Conservation (phyloP, 2,113 vertebrate genomes). For the Crotalus viridis region DNA sequence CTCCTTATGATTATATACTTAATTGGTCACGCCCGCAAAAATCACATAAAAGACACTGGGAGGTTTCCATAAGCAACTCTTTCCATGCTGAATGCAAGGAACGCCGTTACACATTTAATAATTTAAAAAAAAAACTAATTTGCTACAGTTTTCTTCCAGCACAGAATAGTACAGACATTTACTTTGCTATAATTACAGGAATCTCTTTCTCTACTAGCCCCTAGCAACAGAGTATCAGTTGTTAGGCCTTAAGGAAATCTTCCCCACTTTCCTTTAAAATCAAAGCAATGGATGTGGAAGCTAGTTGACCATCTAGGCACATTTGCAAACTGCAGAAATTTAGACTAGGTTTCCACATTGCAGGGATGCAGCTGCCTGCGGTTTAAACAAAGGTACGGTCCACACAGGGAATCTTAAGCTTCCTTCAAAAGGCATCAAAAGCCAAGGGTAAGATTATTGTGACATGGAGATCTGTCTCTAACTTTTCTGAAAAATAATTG, state of each 20-base stretch:
- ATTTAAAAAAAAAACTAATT: not conserved
- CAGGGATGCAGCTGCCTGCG: not conserved
- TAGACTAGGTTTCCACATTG: not conserved
- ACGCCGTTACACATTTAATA: not conserved
- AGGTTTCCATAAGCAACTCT: not conserved
- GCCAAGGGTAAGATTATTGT: not conserved
- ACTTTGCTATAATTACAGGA: not conserved
- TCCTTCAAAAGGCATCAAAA: not conserved
- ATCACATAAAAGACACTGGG: not conserved
- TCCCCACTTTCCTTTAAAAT: not conserved
- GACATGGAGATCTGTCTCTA: not conserved
- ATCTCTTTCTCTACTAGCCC: not conserved
- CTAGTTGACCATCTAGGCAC: not conserved
- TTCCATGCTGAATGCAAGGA: not conserved
- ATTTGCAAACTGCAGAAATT: not conserved
- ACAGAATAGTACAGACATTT: not conserved
- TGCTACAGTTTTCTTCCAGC: not conserved
- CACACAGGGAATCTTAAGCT: not conserved
- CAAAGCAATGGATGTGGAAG: not conserved
- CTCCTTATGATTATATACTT: not conserved
- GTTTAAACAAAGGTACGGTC: not conserved
- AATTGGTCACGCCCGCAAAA: not conserved
- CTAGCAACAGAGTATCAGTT: not conserved
- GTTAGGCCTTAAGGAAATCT: not conserved
- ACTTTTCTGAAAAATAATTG: not conserved